These are phyloP conservation scores for Drosophila ananassae DNA, from an alignment of 1,140 invertebrate genomes.

Conservation along the genomic window DNA sequence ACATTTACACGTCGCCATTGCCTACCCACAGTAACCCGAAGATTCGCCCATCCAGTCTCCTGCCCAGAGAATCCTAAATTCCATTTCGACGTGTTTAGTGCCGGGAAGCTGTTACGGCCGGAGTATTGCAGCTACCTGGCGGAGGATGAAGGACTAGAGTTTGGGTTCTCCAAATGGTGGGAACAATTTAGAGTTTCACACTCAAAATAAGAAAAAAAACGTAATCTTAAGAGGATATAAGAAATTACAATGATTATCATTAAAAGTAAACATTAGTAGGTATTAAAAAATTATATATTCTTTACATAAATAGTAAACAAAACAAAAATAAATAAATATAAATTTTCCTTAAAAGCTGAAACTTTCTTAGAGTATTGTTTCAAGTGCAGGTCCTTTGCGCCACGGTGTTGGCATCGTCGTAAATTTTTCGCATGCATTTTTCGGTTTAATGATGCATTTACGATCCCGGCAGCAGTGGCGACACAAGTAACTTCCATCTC, in stretches of 20 bases:
- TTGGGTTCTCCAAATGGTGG: too few species aligned
- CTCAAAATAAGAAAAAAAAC: conserved; percentile 4
- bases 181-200: conserved; percentile 2
- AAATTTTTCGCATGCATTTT: conserved; percentile 83
- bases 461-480: conserved; percentile 75
- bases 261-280: too few species aligned
- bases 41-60: conserved; percentile 7
- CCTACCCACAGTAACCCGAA: conserved; percentile 31
- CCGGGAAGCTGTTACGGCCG: conserved; percentile 39
- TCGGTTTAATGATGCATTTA: conserved; percentile 84
- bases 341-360: neutral
- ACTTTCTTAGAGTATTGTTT: conserved; percentile 13
- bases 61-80: conserved; percentile 40
- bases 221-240: neutral
- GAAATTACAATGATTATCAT: neutral
- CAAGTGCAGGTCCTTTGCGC: conserved; percentile 46
- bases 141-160: neutral
- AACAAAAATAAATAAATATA: neutral
- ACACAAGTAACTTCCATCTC: conserved; percentile 33
- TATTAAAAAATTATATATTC: too few species aligned
- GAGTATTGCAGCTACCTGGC: conserved; percentile 40
- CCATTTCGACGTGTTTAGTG: conserved; percentile 53
- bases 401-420: conserved; percentile 77
- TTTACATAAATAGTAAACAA: too few species aligned
- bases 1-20: conserved; percentile 75